Conservation (phyloP, 2,113 vertebrate species). For the Pristiophorus japonicus region DNA sequence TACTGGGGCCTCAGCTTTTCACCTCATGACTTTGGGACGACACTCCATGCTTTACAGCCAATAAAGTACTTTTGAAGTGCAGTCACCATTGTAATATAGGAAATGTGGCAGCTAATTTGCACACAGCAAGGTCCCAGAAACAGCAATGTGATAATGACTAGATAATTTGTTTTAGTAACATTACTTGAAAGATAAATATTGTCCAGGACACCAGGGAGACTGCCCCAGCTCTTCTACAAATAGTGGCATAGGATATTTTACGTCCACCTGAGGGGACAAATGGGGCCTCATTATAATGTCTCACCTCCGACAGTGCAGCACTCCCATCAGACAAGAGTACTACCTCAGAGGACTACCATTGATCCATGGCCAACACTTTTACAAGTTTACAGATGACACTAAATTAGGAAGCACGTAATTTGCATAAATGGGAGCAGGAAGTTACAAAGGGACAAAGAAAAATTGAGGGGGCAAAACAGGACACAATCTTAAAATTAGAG, state of each 20-base stretch:
- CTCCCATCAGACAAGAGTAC: not conserved
- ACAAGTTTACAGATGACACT: no score
- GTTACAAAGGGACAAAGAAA: no score
- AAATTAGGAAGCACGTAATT: no score
- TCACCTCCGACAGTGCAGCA: not conserved
- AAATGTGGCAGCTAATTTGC: not conserved
- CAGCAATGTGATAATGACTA: not conserved
- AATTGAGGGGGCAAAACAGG: no score
- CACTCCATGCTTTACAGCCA: not conserved
- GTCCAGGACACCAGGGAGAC: not conserved
- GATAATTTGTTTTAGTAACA: not conserved
- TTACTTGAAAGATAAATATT: not conserved
- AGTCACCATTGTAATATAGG: not conserved
- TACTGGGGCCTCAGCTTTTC: no score
- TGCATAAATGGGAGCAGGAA: no score
- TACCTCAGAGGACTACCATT: not conserved
- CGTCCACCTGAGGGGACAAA: not conserved
- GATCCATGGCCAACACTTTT: not conserved
- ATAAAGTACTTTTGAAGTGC: not conserved
- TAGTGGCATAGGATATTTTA: not conserved
- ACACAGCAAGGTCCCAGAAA: no score
- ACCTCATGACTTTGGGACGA: no score
- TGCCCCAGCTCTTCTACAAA: not conserved
- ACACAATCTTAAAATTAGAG: no score
- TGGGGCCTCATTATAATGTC: not conserved